Evolutionary conservation across 2,797 vertebrate species (phyloP).

Genomic region (Phyllotis vaccarum): DNA sequence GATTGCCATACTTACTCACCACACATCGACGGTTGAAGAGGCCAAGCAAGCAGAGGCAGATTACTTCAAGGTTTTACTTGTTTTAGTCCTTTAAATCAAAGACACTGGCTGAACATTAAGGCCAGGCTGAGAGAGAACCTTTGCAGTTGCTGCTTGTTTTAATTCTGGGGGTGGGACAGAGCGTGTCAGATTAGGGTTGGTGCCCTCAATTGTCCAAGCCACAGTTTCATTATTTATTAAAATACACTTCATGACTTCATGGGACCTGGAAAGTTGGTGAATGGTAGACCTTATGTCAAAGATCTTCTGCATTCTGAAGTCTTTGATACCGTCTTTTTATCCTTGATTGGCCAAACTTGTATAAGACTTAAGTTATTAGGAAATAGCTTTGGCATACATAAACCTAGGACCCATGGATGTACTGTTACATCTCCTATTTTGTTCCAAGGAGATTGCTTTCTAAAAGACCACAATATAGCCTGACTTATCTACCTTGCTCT

Average conservation of each 20-base stretch:
- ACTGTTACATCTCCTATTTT: slow-evolving; percentile 10
- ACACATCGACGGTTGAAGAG: slow-evolving; percentile 90
- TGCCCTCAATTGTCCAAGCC: slow-evolving; percentile 78
- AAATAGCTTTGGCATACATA: neutral
- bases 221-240: slow-evolving; percentile 86
- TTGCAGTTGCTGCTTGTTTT: slow-evolving; percentile 54
- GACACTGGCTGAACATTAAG: slow-evolving; percentile 83
- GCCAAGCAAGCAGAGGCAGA: slow-evolving; percentile 90
- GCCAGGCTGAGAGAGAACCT: slow-evolving; percentile 80
- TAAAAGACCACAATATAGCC: slow-evolving; percentile 27
- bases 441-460: slow-evolving; percentile 31
- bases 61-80: slow-evolving; percentile 91
- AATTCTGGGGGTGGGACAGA: slow-evolving; percentile 34
- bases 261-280: neutral
- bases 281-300: neutral
- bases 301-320: neutral
- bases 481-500: neutral
- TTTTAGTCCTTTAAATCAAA: slow-evolving; percentile 92
- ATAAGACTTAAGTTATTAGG: neutral
- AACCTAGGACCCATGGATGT: neutral
- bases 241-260: slow-evolving; percentile 79
- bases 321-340: neutral
- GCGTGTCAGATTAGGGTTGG: slow-evolving; percentile 65
- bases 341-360: neutral
- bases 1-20: slow-evolving; percentile 90